These are phyloP conservation scores for Drosophila sulfurigaster DNA, from an alignment of 1,140 invertebrate genomes.

Conservation along the genomic window DNA sequence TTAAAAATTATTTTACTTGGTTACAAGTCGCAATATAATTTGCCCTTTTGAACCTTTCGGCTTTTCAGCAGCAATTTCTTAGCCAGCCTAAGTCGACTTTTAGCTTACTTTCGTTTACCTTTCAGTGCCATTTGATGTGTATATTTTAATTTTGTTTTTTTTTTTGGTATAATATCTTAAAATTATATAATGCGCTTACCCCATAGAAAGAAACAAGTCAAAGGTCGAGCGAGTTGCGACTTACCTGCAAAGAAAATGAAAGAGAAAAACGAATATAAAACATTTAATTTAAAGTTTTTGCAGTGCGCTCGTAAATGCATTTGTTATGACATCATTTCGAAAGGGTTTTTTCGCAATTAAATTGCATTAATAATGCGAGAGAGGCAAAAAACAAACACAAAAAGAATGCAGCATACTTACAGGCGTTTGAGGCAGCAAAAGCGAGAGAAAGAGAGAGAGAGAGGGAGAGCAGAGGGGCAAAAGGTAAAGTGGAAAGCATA, in stretches of 20 bases:
- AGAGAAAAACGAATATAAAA: conserved; percentile 1
- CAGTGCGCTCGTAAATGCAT: conserved; percentile 15
- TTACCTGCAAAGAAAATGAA: conserved; percentile 37
- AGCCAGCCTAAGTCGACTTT: not conserved
- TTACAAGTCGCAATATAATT: too few relatives aligned
- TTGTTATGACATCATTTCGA: conserved; percentile 12
- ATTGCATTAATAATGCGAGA: conserved; percentile 1
- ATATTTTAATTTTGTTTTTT: not conserved
- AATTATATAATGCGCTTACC: conserved; percentile 24
- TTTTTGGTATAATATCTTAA: not conserved
- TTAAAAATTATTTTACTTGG: too few relatives aligned
- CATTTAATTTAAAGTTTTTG: conserved; percentile 21
- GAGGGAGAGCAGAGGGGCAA: not conserved
- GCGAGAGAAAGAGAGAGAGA: not conserved
- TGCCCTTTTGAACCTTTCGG: not conserved
- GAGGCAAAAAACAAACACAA: not conserved
- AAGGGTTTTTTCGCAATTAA: conserved; percentile 13
- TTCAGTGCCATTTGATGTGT: not conserved
- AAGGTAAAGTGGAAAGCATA: not conserved
- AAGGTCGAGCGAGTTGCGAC: conserved; percentile 5
- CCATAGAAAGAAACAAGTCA: conserved; percentile 3
- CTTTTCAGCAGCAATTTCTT: not conserved
- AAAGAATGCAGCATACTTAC: conserved; percentile 23
- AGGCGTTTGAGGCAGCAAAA: not conserved
- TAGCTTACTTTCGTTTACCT: not conserved